These are phyloP conservation scores for Tinamus guttatus DNA, from an alignment of 2,113 vertebrate species.

Conservation along the genomic window DNA sequence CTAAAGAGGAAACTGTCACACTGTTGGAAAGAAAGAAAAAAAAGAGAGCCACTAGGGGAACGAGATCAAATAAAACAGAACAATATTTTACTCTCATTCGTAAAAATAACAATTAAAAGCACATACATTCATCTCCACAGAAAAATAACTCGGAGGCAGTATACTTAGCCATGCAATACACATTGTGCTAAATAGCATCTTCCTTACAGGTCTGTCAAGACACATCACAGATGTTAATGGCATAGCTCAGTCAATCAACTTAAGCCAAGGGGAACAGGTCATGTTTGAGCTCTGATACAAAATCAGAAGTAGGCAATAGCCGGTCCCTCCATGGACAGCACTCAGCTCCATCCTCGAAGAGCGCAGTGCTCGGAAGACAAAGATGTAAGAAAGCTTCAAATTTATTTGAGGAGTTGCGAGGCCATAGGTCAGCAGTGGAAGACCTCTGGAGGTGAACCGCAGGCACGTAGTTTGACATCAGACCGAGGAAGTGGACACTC, in stretches of 20 bases:
- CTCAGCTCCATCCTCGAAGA: not conserved
- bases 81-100: constrained; percentile 70
- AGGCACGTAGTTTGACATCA: not conserved
- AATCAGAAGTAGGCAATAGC: not conserved
- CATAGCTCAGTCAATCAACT: constrained; percentile 25
- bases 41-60: constrained; percentile 47
- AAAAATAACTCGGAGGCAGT: constrained; percentile 30
- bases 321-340: not conserved
- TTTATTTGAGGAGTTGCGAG: not conserved
- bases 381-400: not conserved
- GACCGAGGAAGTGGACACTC: not conserved
- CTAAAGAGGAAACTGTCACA: constrained; percentile 73
- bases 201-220: constrained; percentile 3
- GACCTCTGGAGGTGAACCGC: not conserved
- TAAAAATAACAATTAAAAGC: constrained; percentile 76
- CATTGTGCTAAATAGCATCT: not conserved
- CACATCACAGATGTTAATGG: not conserved
- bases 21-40: constrained; percentile 48
- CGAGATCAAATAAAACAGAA: constrained; percentile 75
- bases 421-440: not conserved
- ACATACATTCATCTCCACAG: constrained; percentile 47
- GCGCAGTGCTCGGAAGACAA: not conserved
- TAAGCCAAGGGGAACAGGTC: not conserved
- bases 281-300: not conserved
- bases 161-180: constrained; percentile 21